Base-by-base conservation (phyloP, 2,888 invertebrate genomes). In the Chaetogeoica ovagalla region DNA sequence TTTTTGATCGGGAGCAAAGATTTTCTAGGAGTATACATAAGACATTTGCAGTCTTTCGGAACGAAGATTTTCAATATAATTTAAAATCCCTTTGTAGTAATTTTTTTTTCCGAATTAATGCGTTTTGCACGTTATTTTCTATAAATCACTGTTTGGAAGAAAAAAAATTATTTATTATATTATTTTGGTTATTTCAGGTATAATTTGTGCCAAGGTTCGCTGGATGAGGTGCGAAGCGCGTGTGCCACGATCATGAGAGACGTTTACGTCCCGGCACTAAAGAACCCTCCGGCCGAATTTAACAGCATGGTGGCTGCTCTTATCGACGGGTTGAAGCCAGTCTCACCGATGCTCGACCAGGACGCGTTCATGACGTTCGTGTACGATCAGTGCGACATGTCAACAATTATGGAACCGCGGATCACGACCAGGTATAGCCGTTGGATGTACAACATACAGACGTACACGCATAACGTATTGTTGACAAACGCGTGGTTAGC, bases 291-390 rank as follows among this genome's bases (percentile, higher is more conserved):
- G 0, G 87, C 90, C 63, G 88, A 91, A 75, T 94, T 93, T 86
- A 87, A 90, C 73, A 86, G 89, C 83, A 91, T 93, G 90, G 88
- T 91, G 0, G 86, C 85, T 0, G 89, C 90, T 1, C 87, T 94
- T 84, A 85, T 93, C 2, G 88, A 91, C 71, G 93, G 93, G 0
- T 86, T 94, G 85, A 91, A 91, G 91, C 89, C 89, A 6, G 87
- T 92, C 65, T 91, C 91, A 85, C 91, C 92, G 0, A 86, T 88
- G 57, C 87, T 93, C 0, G 87, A 91, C 9, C 87, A 90, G 0
- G 86, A 88, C 9, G 88, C 90, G 0, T 89, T 90, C 84, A 84
- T 91, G 19, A 90, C 88, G 84, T 89, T 88, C 83, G 89, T 90
- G 9, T 87, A 88, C 81, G 85, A 89, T 48, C 83, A 92, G 73